A percentile compares a stretch with the other conserved stretches of the same genome.
phyloP scores from a whole-genome alignment of 2,113 vertebrate genomes.

The Sinocyclocheilus rhinocerous region DNA sequence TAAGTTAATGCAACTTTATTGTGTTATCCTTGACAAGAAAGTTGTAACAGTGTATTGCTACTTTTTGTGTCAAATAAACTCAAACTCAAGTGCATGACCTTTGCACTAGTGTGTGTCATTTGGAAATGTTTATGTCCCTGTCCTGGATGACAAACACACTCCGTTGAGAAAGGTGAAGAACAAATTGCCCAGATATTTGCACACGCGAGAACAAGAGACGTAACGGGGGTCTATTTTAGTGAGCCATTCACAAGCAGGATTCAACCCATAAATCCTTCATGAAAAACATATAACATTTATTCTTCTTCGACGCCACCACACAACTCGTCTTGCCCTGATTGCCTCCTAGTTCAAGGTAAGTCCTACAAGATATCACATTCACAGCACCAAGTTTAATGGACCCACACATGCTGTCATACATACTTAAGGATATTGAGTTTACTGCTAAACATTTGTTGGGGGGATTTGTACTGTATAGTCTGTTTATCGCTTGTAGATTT shows the following conservation, averaged over 20 bases:
- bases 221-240: conserved; percentile 70
- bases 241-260: conserved; percentile 68
- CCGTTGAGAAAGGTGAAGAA: conserved; percentile 61
- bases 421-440: not conserved
- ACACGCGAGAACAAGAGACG: conserved; percentile 62
- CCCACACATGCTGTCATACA: not conserved
- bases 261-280: conserved; percentile 63
- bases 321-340: conserved; percentile 50
- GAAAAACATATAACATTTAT: conserved; percentile 65
- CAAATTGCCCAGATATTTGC: conserved; percentile 62
- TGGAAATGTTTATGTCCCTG: not conserved
- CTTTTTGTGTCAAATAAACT: too few species aligned
- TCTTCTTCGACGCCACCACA: conserved; percentile 49
- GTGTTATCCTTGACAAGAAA: too few species aligned
- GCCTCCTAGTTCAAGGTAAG: conserved; percentile 69
- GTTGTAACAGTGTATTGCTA: too few species aligned
- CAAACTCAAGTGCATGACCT: conserved; percentile 1
- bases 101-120: not conserved
- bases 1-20: too few species aligned
- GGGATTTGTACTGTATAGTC: not conserved
- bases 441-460: not conserved
- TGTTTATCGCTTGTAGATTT: conserved; percentile 7
- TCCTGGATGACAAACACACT: not conserved
- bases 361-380: not conserved
- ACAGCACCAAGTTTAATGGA: not conserved